Conservation (phyloP, 2,797 vertebrate species). For the Propithecus deckenii region DNA sequence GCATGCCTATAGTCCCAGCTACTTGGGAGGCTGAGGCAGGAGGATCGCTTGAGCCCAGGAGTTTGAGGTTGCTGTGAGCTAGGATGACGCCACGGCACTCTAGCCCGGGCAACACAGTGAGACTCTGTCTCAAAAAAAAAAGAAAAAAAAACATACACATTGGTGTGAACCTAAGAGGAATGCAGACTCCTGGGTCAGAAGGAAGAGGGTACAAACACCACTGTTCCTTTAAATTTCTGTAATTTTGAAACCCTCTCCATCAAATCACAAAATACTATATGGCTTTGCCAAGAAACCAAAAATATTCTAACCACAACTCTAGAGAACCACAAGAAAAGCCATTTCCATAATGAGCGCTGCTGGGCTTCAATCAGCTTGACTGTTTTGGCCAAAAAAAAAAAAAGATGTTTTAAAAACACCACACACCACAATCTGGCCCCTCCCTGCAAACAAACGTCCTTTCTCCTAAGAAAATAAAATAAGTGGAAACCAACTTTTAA, state of each 20-base stretch:
- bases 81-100: too few relatives aligned
- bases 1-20: too few relatives aligned
- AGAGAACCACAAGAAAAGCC: constrained; percentile 28
- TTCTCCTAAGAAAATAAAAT: constrained; percentile 56
- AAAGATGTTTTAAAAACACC: not conserved
- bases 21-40: too few relatives aligned
- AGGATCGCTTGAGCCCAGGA: too few relatives aligned
- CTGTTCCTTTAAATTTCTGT: not conserved
- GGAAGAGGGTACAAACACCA: not conserved
- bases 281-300: constrained; percentile 60
- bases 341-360: constrained; percentile 8
- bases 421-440: not conserved
- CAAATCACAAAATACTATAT: constrained; percentile 31
- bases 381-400: not conserved
- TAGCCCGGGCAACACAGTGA: too few relatives aligned
- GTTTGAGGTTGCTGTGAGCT: too few relatives aligned
- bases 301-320: constrained; percentile 49
- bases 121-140: not conserved
- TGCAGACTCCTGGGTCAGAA: not conserved
- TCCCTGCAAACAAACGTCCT: not conserved
- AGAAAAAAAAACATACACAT: not conserved
- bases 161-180: not conserved
- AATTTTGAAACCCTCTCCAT: not conserved
- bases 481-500: constrained; percentile 17
- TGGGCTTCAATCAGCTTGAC: constrained; percentile 31